Evolutionary conservation across 2,113 vertebrate species (phyloP).

Genomic region (Triplophysa rosa): DNA sequence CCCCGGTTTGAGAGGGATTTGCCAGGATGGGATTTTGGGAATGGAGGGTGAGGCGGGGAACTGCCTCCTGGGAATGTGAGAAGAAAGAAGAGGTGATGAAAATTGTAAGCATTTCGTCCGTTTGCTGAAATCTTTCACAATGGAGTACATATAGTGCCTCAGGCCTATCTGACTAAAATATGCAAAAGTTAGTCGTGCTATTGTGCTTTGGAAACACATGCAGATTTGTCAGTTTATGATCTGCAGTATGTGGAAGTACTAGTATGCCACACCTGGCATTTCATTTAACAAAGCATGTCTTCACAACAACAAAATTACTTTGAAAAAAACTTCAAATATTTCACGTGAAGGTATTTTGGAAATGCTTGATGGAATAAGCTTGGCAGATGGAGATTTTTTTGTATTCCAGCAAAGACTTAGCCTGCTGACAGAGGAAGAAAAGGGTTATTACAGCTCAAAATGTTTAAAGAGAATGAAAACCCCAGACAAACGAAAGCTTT

Average conservation of each 20-base stretch:
- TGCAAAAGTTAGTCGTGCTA: neutral
- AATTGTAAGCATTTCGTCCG: neutral
- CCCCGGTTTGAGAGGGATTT: constrained; percentile 88
- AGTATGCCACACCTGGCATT: constrained; percentile 68
- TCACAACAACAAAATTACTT: constrained; percentile 62
- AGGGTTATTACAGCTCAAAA: constrained; percentile 67
- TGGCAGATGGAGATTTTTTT: constrained; percentile 64
- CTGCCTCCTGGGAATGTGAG: constrained; percentile 80
- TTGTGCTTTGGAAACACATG: neutral
- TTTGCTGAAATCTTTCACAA: constrained; percentile 1
- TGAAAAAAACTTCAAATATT: constrained; percentile 55
- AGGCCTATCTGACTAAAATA: constrained; percentile 12
- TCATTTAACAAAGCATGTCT: constrained; percentile 58
- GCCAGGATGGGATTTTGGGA: constrained; percentile 95
- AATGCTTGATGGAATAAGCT: constrained; percentile 55
- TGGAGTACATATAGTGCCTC: constrained; percentile 22
- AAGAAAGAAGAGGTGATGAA: constrained; percentile 32
- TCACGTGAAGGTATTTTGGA: constrained; percentile 52
- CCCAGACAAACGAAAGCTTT: constrained; percentile 61
- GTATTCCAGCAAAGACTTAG: constrained; percentile 63
- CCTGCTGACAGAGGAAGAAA: constrained; percentile 58
- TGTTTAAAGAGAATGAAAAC: constrained; percentile 59
- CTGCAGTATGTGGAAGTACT: constrained; percentile 63
- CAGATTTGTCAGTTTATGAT: constrained; percentile 40
- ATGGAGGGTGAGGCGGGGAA: constrained; percentile 91